Percentiles rank a stretch among this genome's conserved stretches.
Evolutionary conservation across 2,113 vertebrate genomes (phyloP).

Genomic region (Pandion haliaetus): DNA sequence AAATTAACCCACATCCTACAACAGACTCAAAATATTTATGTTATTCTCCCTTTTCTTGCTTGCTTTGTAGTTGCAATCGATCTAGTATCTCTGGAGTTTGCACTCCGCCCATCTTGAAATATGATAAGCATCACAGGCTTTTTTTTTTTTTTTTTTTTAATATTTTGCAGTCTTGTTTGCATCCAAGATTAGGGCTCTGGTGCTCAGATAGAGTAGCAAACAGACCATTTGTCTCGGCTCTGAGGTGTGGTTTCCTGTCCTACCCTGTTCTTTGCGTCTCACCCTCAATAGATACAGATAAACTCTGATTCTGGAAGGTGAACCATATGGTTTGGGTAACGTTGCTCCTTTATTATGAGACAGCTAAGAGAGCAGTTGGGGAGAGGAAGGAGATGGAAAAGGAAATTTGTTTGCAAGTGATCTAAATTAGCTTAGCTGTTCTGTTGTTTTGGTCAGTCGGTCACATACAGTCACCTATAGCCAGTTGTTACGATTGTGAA

Average conservation of each 20-base stretch:
- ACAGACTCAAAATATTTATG: constrained; percentile 50
- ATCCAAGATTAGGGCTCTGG: not conserved
- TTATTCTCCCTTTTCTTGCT: constrained; percentile 18
- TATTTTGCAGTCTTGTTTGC: constrained; percentile 43
- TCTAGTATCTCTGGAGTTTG: constrained; percentile 25
- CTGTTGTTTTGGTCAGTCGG: not conserved
- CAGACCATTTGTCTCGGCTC: constrained; percentile 22
- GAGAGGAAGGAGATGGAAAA: not conserved
- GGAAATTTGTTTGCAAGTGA: constrained; percentile 1
- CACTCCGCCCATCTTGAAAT: constrained; percentile 39
- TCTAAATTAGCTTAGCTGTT: not conserved
- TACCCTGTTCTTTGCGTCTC: constrained; percentile 45
- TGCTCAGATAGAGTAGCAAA: not conserved
- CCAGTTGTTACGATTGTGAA: not conserved
- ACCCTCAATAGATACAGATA: constrained; percentile 60
- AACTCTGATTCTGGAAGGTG: constrained; percentile 40
- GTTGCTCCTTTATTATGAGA: constrained; percentile 27
- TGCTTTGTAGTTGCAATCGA: constrained; percentile 18
- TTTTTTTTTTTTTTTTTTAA: not conserved
- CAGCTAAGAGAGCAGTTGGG: not conserved
- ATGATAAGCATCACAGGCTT: not conserved
- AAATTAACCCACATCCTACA: constrained; percentile 34
- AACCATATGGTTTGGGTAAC: constrained; percentile 73
- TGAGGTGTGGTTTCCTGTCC: constrained; percentile 56
- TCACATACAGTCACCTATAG: not conserved